phyloP scores from a whole-genome alignment of 2,797 vertebrate genomes.

The Coilia nasus region DNA sequence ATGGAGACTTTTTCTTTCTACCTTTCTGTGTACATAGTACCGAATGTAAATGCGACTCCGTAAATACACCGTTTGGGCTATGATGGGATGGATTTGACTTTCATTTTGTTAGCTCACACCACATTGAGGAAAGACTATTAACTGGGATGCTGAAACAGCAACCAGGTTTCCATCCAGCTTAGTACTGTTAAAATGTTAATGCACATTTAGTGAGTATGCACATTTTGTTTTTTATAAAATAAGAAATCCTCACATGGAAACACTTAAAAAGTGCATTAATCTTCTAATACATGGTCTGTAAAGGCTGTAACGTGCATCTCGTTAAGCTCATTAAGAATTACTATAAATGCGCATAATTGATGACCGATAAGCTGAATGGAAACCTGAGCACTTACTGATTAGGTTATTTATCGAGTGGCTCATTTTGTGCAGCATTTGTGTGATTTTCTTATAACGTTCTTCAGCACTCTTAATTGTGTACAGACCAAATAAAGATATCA shows the following conservation, averaged over 20 bases:
- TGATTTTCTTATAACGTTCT: not conserved
- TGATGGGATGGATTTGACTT: not conserved
- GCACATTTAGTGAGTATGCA: too few species aligned
- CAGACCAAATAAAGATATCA: constrained; percentile 67
- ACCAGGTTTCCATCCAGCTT: too few species aligned
- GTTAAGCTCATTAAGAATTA: too few species aligned
- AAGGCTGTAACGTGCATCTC: too few species aligned
- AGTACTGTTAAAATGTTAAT: too few species aligned
- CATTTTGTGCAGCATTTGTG: not conserved
- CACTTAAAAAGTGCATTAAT: too few species aligned
- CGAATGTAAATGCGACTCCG: not conserved
- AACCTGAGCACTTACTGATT: not conserved
- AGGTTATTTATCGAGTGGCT: not conserved
- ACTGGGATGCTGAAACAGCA: not conserved
- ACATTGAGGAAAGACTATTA: constrained; percentile 5
- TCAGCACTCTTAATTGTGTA: constrained; percentile 47
- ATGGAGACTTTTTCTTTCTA: constrained; percentile 47
- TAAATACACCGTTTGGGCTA: not conserved
- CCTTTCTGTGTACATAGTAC: not conserved
- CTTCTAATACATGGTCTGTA: too few species aligned
- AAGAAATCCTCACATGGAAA: too few species aligned
- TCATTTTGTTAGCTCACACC: not conserved
- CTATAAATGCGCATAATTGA: too few species aligned
- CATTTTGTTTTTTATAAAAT: too few species aligned
- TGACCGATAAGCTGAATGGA: too few species aligned